Percentiles rank a stretch among this genome's conserved stretches.
Evolutionary conservation across 2,113 vertebrate species (phyloP).

Genomic region (Benitochromis conjunctus): DNA sequence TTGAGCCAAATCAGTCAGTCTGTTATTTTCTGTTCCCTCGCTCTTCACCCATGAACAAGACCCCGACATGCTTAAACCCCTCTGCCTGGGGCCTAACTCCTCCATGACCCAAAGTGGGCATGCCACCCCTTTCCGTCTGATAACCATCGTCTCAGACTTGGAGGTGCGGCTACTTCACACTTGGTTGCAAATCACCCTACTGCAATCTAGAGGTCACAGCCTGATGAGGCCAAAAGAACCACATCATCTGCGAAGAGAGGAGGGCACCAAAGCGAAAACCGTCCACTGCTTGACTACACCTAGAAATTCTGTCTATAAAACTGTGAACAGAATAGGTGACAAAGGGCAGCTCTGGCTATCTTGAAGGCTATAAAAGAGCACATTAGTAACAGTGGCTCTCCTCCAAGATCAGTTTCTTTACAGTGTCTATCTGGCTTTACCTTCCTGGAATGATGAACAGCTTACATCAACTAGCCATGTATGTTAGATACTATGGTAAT

Average conservation of each 20-base stretch:
- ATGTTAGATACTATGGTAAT: neutral
- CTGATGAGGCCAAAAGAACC: neutral
- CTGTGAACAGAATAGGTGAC: neutral
- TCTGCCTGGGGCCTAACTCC: neutral
- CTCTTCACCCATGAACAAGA: neutral
- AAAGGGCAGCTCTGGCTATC: neutral
- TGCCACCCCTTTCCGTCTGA: neutral
- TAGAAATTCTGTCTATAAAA: neutral
- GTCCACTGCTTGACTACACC: neutral
- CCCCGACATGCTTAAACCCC: neutral
- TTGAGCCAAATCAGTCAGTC: neutral
- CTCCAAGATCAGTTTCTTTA: neutral
- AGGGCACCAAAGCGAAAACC: neutral
- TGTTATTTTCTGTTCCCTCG: neutral
- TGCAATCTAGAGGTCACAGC: neutral
- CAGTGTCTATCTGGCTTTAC: neutral
- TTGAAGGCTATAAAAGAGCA: neutral
- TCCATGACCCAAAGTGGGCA: neutral
- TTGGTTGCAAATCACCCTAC: neutral
- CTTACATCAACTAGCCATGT: rapidly evolving
- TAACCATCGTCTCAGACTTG: neutral
- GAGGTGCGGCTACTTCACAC: neutral
- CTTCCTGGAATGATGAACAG: neutral
- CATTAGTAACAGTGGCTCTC: neutral
- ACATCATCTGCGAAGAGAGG: neutral